Evolutionary conservation across 2,888 invertebrate species (phyloP).

Genomic region (Scaptomyza reducta): DNA sequence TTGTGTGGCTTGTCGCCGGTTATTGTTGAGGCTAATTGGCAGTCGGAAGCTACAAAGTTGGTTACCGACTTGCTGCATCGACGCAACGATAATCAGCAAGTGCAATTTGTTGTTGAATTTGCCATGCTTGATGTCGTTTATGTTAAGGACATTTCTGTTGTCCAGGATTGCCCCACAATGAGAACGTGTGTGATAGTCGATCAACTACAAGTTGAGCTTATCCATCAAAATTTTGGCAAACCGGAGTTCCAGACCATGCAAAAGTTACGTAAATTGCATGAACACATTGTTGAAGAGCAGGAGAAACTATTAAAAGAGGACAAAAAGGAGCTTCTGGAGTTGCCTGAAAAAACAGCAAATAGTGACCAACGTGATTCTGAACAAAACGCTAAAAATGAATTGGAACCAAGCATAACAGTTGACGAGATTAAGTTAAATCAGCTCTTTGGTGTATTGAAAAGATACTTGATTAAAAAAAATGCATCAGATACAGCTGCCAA

Average conservation of each 20-base stretch:
- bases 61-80: conserved; percentile 9
- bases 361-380: not conserved
- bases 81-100: conserved; percentile 21
- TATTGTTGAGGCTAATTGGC: conserved; percentile 17
- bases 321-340: not conserved
- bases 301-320: no score
- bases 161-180: conserved; percentile 45
- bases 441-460: not conserved
- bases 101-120: conserved; percentile 49
- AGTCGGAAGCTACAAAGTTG: conserved; percentile 18
- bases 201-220: conserved; percentile 34
- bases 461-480: not conserved
- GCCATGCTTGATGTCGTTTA: conserved; percentile 37
- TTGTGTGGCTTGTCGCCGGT: conserved; percentile 31
- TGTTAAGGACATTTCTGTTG: conserved; percentile 36
- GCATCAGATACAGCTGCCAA: not conserved
- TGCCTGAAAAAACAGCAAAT: not conserved
- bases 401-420: not conserved
- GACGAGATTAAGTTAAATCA: not conserved
- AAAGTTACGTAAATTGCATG: conserved; percentile 3
- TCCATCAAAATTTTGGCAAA: conserved; percentile 12
- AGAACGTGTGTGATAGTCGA: conserved; percentile 19
- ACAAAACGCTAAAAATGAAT: not conserved
- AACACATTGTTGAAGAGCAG: not conserved
- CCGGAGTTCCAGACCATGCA: not conserved